Base-by-base conservation (phyloP, 2,797 vertebrate genomes). In the Rhinella marina region DNA sequence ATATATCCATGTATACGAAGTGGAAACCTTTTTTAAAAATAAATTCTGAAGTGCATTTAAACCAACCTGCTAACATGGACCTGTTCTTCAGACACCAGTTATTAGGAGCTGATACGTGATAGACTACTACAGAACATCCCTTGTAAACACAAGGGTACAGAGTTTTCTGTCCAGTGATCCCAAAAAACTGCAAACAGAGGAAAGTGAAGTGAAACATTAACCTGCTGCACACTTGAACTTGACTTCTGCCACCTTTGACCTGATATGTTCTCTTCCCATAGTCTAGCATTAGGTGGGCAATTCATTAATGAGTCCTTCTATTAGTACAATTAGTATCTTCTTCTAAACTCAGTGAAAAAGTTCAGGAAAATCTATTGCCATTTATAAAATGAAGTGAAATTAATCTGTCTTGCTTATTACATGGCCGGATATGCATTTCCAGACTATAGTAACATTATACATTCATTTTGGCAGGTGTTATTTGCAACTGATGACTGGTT, bases 401-500 rank as follows among this genome's bases (percentile, higher is more conserved):
- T 17, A 66, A 10, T 23, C 13, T 82, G 13, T 64, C 29, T 62
- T 32, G 12, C 59, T 48, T 2, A 52, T 25, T 78, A 10, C 11
- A 25, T 56, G 27, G 21, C 4, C 25, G 57, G n/a, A 3, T 25
- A 1, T 29, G n/a, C 12, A 32, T 54, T 73, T 29, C 13, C 4
- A 52, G 25, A 25, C 61, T 25, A 1, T 2, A 25, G 10, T 56
- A 41, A 70, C 86, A 87, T 72, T 0, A 81, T 82, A 50, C 7
- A 13, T 76, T 14, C 16, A 85, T 87, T 85, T 5, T 89, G 89
- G 70, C 64, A 93, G 89, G n/a, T 85, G 86, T 87, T 93, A 17
- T 94, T 93, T 90, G 80, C 70, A 68, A 92, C 88, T 10, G 90
- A 90, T 68, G 91, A 93, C 66, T 90, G 91, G 88, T 94, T 92